Evolutionary conservation across 2,888 invertebrate species (phyloP).

Genomic region (Nebria brevicollis): DNA sequence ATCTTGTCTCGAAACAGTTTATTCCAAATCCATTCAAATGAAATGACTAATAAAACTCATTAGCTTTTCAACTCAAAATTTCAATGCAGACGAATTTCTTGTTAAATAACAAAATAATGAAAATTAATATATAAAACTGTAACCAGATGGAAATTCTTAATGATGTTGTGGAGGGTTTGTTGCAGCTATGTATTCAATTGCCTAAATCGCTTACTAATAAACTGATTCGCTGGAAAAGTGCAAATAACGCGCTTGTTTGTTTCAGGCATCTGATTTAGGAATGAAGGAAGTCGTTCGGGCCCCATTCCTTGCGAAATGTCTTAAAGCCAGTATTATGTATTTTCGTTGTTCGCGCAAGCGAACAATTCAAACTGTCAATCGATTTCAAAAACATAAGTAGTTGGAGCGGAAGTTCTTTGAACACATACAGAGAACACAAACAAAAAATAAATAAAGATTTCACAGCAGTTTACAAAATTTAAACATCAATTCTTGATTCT

Average conservation of each 20-base stretch:
- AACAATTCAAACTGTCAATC: slow-evolving; percentile 41
- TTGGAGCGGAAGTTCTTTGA: slow-evolving; percentile 37
- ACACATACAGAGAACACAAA: slow-evolving; percentile 32
- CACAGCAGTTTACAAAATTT: slow-evolving; percentile 1
- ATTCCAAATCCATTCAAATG: too few species aligned
- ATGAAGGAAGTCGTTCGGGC: neutral
- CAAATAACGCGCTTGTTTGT: neutral
- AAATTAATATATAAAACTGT: neutral
- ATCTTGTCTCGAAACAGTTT: too few species aligned
- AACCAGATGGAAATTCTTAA: neutral
- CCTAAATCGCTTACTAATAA: neutral
- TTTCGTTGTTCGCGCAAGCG: slow-evolving; percentile 39
- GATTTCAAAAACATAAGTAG: slow-evolving; percentile 44
- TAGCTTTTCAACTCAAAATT: too few species aligned
- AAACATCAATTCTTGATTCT: neutral
- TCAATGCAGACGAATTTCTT: neutral
- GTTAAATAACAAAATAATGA: too few species aligned
- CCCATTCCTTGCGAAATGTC: slow-evolving; percentile 16
- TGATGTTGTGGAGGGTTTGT: neutral
- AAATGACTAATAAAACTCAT: too few species aligned
- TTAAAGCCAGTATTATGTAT: slow-evolving; percentile 41
- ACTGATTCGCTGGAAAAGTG: slow-evolving; percentile 2
- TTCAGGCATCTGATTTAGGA: slow-evolving; percentile 5
- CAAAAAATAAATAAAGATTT: neutral
- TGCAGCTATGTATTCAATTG: neutral